These are phyloP conservation scores for Himalopsyche kuldschensis DNA, from an alignment of 2,888 invertebrate species.

Conservation along the genomic window DNA sequence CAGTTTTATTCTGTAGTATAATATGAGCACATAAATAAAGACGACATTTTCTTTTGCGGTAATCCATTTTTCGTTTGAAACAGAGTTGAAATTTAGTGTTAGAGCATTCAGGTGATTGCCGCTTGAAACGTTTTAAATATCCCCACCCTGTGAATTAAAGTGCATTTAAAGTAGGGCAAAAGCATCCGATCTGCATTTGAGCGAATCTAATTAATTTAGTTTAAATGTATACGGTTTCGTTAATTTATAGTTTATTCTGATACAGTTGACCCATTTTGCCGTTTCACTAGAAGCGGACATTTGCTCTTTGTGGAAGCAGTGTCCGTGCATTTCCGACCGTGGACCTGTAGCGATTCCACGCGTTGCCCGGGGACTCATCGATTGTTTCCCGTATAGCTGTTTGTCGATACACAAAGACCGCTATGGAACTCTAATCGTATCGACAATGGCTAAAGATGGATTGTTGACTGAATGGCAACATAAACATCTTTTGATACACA, in stretches of 20 bases:
- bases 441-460: background rate
- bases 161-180: background rate
- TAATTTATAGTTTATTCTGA: background rate
- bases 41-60: too few relatives aligned
- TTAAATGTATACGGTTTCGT: background rate
- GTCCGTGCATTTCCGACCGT: background rate
- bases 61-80: too few relatives aligned
- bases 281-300: background rate
- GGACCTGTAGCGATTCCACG: background rate
- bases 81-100: too few relatives aligned
- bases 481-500: background rate
- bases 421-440: background rate
- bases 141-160: too few relatives aligned
- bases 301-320: background rate
- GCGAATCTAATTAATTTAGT: background rate
- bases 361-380: background rate
- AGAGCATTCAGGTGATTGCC: too few relatives aligned
- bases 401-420: background rate
- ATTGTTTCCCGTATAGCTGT: background rate
- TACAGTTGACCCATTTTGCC: background rate
- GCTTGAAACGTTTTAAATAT: too few relatives aligned
- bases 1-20: too few relatives aligned
- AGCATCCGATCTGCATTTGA: background rate
- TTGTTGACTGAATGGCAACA: background rate
- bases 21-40: too few relatives aligned